Conservation (phyloP, 2,113 vertebrate genomes). For the Haemorhous mexicanus region DNA sequence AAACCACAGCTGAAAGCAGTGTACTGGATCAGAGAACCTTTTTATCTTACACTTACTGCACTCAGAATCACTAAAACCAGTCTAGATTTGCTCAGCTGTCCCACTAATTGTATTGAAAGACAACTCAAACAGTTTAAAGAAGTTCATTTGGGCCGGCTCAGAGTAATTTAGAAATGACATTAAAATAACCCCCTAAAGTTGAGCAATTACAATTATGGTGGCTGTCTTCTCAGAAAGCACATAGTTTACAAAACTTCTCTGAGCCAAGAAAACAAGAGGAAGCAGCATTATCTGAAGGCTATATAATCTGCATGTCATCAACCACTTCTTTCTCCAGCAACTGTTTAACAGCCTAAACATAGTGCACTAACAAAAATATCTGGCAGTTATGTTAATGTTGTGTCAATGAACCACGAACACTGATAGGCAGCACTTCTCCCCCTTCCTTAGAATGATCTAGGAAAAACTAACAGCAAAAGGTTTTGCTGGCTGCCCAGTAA, state of each 20-base stretch:
- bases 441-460: not conserved
- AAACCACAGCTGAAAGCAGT: not conserved
- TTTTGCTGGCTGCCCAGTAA: not conserved
- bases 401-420: not conserved
- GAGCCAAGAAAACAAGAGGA: not conserved
- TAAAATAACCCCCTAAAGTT: not conserved
- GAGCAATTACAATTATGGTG: not conserved
- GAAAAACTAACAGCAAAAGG: not conserved
- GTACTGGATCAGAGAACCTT: not conserved
- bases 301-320: not conserved
- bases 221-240: not conserved
- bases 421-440: not conserved
- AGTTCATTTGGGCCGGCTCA: not conserved
- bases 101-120: not conserved
- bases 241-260: not conserved
- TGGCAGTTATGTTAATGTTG: not conserved
- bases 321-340: not conserved
- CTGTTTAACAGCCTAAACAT: not conserved
- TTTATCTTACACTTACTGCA: not conserved
- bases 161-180: not conserved
- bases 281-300: not conserved
- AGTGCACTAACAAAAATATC: not conserved
- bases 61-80: not conserved
- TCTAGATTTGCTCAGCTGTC: not conserved
- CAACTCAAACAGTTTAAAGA: not conserved